These are phyloP conservation scores for Cephus nigrinus DNA, from an alignment of 2,888 invertebrate species.

Conservation along the genomic window DNA sequence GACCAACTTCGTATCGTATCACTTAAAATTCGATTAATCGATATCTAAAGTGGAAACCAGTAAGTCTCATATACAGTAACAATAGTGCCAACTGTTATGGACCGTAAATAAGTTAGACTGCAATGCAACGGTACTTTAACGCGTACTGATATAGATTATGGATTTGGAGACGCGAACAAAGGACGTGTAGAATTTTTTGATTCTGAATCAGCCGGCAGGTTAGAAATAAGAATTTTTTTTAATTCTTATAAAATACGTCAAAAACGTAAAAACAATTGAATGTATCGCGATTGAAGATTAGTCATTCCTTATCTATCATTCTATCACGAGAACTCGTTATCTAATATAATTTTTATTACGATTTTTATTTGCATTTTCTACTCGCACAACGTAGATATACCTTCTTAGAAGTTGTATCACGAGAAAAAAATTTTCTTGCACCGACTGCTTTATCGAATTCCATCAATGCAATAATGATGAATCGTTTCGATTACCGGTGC, in stretches of 20 bases:
- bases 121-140: background rate
- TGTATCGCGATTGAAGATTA: background rate
- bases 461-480: background rate
- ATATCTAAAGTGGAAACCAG: no score
- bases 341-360: background rate
- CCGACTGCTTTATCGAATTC: background rate
- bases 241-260: background rate
- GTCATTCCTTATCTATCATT: background rate
- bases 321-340: background rate
- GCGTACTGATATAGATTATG: background rate
- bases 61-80: no score
- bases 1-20: no score
- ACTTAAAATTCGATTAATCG: no score
- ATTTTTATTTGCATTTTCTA: background rate
- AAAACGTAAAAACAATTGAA: background rate
- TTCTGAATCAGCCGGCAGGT: background rate
- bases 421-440: background rate
- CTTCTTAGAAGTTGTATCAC: background rate
- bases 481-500: background rate
- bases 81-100: background rate
- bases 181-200: background rate
- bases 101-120: background rate
- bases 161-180: background rate
- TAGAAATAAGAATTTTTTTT: background rate
- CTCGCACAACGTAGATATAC: background rate